phyloP scores from a whole-genome alignment of 2,113 vertebrate species.

The Labeo rohita region DNA sequence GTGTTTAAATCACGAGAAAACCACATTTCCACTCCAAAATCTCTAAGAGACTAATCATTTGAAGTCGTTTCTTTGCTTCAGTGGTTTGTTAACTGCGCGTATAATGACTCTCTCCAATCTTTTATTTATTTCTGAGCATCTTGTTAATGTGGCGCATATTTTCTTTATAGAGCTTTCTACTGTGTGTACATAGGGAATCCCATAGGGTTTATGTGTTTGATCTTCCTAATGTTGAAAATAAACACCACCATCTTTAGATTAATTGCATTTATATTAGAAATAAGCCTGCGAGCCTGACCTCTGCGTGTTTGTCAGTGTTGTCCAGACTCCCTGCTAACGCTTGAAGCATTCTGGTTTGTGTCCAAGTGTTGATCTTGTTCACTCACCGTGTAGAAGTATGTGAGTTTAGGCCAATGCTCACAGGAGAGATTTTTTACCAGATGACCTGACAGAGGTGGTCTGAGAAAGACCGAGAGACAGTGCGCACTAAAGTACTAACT shows the following conservation, averaged over 20 bases:
- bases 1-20: conserved; percentile 29
- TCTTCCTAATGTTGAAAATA: neutral
- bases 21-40: neutral
- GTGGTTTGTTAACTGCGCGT: conserved; percentile 14
- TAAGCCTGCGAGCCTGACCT: conserved; percentile 6
- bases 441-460: conserved; percentile 37
- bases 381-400: conserved; percentile 47
- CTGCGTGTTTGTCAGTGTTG: conserved; percentile 25
- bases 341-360: conserved; percentile 30
- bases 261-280: conserved; percentile 47
- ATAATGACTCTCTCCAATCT: conserved; percentile 1
- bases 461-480: neutral
- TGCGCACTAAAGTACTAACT: conserved; percentile 1
- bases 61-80: conserved; percentile 13
- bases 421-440: conserved; percentile 42
- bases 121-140: neutral
- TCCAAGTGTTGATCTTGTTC: conserved; percentile 52
- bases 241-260: conserved; percentile 24
- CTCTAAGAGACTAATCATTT: conserved; percentile 23
- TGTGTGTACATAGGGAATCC: neutral
- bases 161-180: neutral
- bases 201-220: neutral
- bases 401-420: conserved; percentile 29
- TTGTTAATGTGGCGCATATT: neutral
- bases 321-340: conserved; percentile 27